These are phyloP conservation scores for Physocephala rufipes DNA, from an alignment of 2,888 invertebrate species.

Conservation along the genomic window DNA sequence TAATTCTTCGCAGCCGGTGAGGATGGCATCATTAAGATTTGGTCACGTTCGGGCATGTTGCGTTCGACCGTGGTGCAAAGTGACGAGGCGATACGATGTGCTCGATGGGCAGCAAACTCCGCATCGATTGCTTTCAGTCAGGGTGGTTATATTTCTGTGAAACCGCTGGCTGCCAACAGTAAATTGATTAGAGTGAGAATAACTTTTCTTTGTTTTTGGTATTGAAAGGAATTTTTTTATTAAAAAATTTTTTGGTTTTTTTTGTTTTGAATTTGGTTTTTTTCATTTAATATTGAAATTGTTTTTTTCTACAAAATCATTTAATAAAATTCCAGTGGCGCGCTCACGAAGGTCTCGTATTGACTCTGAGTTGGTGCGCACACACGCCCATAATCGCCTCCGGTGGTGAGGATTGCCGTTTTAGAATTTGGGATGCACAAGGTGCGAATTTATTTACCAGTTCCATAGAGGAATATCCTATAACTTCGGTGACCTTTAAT, in stretches of 20 bases:
- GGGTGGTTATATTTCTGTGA: constrained; percentile 74
- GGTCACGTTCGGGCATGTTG: constrained; percentile 95
- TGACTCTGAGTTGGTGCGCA: constrained; percentile 95
- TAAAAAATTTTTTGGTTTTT: too few relatives aligned
- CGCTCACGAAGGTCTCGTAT: constrained; percentile 93
- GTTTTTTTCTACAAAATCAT: too few relatives aligned
- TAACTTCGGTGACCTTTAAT: constrained; percentile 91
- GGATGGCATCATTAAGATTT: constrained; percentile 95
- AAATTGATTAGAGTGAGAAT: constrained; percentile 76
- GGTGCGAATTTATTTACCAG: constrained; percentile 90
- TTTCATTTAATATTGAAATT: too few relatives aligned
- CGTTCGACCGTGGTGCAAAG: constrained; percentile 87
- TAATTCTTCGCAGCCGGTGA: constrained; percentile 79
- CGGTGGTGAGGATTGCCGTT: constrained; percentile 92
- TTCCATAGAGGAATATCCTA: constrained; percentile 85
- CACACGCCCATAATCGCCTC: constrained; percentile 91
- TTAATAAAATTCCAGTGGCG: constrained; percentile 78
- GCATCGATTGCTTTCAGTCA: constrained; percentile 76
- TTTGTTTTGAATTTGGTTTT: too few relatives aligned
- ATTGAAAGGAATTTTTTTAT: too few relatives aligned
- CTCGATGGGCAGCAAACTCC: constrained; percentile 83
- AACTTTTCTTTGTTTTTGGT: too few relatives aligned
- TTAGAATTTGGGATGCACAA: constrained; percentile 89
- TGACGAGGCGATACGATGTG: constrained; percentile 84
- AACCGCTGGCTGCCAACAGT: constrained; percentile 77